A percentile compares a stretch with the other conserved stretches of the same genome.
Evolutionary conservation across 2,888 invertebrate genomes (phyloP).

Genomic region (Leptogaster cylindrica): DNA sequence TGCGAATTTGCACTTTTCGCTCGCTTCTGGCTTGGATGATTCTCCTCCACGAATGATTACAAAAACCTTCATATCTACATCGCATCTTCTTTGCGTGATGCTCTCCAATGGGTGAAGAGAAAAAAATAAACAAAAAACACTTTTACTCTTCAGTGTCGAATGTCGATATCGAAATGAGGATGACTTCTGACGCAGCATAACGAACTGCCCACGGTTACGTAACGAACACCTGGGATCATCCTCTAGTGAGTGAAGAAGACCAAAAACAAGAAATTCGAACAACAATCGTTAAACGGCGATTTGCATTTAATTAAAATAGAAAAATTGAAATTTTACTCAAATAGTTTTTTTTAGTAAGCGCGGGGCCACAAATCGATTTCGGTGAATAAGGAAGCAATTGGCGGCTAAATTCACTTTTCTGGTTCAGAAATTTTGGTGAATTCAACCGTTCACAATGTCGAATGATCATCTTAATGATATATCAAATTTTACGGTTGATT

Average conservation of each 20-base stretch:
- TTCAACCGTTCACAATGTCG: no score
- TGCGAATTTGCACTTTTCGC: no score
- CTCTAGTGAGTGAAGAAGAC: background rate
- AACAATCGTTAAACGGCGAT: background rate
- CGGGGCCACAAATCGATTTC: background rate
- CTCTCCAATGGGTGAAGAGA: no score
- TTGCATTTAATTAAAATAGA: conserved; percentile 4
- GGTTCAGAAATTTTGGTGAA: no score
- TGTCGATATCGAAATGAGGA: background rate
- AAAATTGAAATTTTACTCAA: background rate
- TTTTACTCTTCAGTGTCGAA: conserved; percentile 8
- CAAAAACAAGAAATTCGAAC: background rate
- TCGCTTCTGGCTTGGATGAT: no score
- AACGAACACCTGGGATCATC: background rate
- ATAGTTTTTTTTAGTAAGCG: background rate
- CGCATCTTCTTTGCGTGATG: no score
- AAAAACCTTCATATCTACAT: no score
- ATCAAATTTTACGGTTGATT: no score
- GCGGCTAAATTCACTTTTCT: no score
- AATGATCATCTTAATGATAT: no score
- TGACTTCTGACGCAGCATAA: conserved; percentile 5
- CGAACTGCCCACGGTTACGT: conserved; percentile 10
- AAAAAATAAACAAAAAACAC: background rate
- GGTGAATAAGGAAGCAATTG: no score
- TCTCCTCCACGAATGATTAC: no score